A percentile compares a stretch with the other conserved stretches of the same genome.
Conservation (phyloP, 2,797 vertebrate genomes). For the Vultur gryphus region DNA sequence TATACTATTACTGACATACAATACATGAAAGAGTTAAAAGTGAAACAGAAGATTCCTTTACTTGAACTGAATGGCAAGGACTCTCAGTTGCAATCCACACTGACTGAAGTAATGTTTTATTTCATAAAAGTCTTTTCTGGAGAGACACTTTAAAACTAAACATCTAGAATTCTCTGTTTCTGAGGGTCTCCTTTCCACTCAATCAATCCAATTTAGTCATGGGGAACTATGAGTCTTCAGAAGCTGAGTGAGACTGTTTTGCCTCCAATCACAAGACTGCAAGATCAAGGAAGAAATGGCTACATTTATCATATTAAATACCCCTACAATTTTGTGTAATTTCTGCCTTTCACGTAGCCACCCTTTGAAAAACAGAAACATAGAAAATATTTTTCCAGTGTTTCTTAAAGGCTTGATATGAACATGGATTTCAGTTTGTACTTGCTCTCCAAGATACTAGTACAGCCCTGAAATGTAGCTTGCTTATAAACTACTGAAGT, state of each 20-base stretch:
- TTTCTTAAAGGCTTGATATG: not conserved
- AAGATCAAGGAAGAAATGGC: not conserved
- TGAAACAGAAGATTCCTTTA: not conserved
- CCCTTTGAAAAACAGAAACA: slow-evolving; percentile 3
- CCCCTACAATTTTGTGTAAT: not conserved
- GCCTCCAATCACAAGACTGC: not conserved
- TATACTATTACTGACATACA: not conserved
- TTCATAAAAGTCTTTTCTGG: not conserved
- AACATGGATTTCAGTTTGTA: slow-evolving; percentile 7
- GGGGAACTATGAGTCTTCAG: not conserved
- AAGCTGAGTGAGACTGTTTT: not conserved
- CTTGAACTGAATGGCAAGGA: not conserved
- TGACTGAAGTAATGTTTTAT: not conserved
- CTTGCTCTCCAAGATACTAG: not conserved
- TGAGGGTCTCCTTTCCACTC: not conserved
- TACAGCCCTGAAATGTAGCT: not conserved
- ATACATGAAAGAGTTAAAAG: not conserved
- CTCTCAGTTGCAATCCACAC: not conserved
- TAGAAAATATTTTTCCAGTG: not conserved
- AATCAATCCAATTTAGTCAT: not conserved
- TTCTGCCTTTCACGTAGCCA: not conserved
- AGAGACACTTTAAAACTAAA: not conserved
- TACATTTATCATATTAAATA: not conserved
- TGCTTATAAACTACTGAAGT: not conserved
- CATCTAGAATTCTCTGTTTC: not conserved